These are phyloP conservation scores for Melieria crassipennis DNA, from an alignment of 2,888 invertebrate genomes.

Conservation along the genomic window DNA sequence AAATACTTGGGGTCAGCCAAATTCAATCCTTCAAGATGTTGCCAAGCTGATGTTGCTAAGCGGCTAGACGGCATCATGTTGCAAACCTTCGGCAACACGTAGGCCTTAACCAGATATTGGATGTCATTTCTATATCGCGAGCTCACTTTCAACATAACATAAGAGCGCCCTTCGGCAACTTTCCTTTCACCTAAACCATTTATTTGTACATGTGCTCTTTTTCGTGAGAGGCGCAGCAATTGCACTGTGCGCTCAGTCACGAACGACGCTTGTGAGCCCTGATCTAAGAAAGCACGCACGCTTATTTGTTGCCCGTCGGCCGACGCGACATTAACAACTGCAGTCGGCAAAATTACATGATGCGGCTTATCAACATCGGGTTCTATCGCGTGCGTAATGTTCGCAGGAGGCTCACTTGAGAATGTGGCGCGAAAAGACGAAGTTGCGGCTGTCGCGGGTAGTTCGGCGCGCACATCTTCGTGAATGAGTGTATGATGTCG, in stretches of 20 bases:
- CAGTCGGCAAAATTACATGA: neutral
- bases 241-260: neutral
- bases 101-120: neutral
- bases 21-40: slow-evolving; percentile 3
- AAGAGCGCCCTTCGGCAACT: slow-evolving; percentile 1
- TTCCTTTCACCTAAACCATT: neutral
- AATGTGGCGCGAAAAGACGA: too few relatives aligned
- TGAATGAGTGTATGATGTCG: too few relatives aligned
- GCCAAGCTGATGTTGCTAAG: too few relatives aligned
- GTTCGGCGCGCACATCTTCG: too few relatives aligned
- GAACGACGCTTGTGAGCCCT: slow-evolving; percentile 13
- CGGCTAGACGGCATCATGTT: too few relatives aligned
- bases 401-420: too few relatives aligned
- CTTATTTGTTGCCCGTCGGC: neutral
- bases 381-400: too few relatives aligned
- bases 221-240: slow-evolving; percentile 5
- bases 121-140: neutral
- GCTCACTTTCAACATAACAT: neutral
- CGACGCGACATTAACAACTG: slow-evolving; percentile 1
- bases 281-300: slow-evolving; percentile 16
- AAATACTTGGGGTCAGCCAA: slow-evolving; percentile 26
- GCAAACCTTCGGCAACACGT: neutral
- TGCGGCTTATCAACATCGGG: too few relatives aligned
- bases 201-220: slow-evolving; percentile 4
- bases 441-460: too few relatives aligned